Conservation (phyloP, 2,113 vertebrate species). For the Scopus umbretta region DNA sequence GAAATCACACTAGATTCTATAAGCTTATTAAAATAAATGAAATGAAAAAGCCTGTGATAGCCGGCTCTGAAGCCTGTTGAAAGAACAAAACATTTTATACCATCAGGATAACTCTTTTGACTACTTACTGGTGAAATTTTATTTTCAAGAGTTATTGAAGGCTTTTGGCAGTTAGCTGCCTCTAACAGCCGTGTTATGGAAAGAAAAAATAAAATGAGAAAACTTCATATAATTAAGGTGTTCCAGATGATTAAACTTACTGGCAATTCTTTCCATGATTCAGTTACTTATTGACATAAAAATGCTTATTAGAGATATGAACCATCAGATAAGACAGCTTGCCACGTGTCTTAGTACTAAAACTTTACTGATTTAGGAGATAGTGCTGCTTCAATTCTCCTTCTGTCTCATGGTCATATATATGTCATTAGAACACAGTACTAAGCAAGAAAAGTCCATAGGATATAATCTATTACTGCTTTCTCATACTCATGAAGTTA, state of each 20-base stretch:
- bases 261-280: not conserved
- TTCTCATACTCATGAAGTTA: not conserved
- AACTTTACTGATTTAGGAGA: conserved; percentile 22
- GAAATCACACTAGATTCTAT: not conserved
- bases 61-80: not conserved
- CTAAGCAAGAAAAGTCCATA: not conserved
- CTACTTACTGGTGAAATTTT: not conserved
- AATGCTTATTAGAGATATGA: conserved; percentile 44
- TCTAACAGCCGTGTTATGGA: not conserved
- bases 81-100: not conserved
- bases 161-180: not conserved
- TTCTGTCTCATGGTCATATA: not conserved
- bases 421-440: not conserved
- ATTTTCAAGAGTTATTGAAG: not conserved
- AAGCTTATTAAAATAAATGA: not conserved
- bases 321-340: conserved; percentile 26
- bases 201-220: not conserved
- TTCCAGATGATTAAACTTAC: conserved; percentile 9
- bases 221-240: not conserved
- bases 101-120: not conserved
- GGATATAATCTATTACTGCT: not conserved
- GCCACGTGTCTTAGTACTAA: conserved; percentile 48
- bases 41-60: not conserved
- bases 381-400: conserved; percentile 17
- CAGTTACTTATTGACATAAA: conserved; percentile 52